These are phyloP conservation scores for Papilio demoleus DNA, from an alignment of 2,888 invertebrate genomes.

Conservation along the genomic window DNA sequence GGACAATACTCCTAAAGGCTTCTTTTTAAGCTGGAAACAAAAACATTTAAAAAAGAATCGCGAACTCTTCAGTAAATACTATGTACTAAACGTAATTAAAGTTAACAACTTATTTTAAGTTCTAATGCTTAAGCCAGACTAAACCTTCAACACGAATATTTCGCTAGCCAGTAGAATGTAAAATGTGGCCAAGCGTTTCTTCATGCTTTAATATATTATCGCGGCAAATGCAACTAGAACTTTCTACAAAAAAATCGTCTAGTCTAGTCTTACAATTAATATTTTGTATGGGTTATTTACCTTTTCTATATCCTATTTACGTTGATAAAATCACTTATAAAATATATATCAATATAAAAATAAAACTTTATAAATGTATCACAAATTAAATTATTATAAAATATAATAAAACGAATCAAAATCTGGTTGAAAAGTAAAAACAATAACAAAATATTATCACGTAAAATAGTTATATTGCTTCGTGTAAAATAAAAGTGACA, in stretches of 20 bases:
- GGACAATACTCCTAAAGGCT: neutral
- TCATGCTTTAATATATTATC: no score
- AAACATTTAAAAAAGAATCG: neutral
- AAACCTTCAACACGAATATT: no score
- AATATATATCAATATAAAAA: constrained; percentile 6
- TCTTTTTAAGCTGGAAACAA: neutral
- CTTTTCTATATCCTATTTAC: neutral
- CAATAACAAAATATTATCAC: neutral
- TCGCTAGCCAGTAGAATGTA: no score
- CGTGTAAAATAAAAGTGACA: no score
- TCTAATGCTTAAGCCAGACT: no score
- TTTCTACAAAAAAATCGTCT: neutral
- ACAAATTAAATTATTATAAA: constrained; percentile 7
- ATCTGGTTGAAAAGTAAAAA: neutral
- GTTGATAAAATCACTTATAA: neutral
- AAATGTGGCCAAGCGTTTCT: no score
- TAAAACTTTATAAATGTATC: neutral
- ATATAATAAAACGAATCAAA: constrained; percentile 1
- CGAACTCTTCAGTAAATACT: no score
- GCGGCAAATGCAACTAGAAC: no score
- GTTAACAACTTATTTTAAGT: no score
- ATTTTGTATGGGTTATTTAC: neutral
- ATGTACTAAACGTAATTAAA: no score
- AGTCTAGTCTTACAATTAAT: neutral
- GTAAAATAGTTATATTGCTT: no score